Evolutionary conservation across 2,797 vertebrate genomes (phyloP).

Genomic region (Heliangelus exortis): DNA sequence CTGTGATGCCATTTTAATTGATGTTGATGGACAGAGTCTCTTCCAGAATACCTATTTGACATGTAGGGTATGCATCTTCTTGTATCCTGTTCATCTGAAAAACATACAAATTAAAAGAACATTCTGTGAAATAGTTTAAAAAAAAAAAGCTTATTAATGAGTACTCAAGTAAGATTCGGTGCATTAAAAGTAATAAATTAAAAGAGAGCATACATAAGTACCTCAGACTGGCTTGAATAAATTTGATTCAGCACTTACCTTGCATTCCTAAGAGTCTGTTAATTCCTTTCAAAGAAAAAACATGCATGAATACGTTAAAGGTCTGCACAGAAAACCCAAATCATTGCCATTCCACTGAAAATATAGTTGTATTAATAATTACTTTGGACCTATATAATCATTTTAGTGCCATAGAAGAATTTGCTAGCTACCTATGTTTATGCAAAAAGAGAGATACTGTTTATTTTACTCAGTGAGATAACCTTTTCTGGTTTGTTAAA

Average conservation of each 20-base stretch:
- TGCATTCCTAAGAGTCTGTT: not conserved
- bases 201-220: not conserved
- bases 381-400: not conserved
- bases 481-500: not conserved
- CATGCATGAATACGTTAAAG: not conserved
- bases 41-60: not conserved
- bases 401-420: not conserved
- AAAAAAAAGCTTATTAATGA: not conserved
- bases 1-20: not conserved
- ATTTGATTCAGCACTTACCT: not conserved
- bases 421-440: not conserved
- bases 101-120: not conserved
- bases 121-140: not conserved
- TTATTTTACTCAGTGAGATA: not conserved
- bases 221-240: not conserved
- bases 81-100: not conserved
- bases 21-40: not conserved
- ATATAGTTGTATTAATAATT: not conserved
- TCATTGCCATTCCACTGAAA: not conserved
- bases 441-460: not conserved
- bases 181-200: not conserved
- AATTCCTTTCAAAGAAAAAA: not conserved
- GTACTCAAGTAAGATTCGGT: not conserved
- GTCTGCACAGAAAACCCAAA: not conserved
- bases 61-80: not conserved